Percentiles rank a stretch among this genome's conserved stretches.
These are phyloP conservation scores for Dascyllus trimaculatus DNA, from an alignment of 2,113 vertebrate genomes.

Conservation along the genomic window DNA sequence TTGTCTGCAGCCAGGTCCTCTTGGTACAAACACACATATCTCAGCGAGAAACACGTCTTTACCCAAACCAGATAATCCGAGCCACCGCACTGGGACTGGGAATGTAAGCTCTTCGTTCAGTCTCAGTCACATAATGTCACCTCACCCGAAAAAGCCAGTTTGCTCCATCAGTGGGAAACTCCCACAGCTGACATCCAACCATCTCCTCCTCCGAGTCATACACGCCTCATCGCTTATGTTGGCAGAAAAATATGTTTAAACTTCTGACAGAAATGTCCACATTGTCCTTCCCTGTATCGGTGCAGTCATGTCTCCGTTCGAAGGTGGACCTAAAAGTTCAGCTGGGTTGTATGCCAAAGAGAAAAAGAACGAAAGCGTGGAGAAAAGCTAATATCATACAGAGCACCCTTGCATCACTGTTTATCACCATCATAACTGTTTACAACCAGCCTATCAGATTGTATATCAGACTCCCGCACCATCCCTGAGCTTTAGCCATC, in stretches of 20 bases:
- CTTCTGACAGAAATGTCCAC: background rate
- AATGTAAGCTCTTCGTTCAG: constrained; percentile 60
- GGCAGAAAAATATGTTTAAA: background rate
- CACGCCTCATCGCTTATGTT: background rate
- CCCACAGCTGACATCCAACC: background rate
- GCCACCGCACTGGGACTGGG: constrained; percentile 29
- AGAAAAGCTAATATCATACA: constrained; percentile 4
- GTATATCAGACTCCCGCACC: constrained; percentile 46
- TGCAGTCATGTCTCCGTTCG: background rate
- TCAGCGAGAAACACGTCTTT: constrained; percentile 22
- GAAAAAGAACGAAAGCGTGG: background rate
- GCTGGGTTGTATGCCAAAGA: constrained; percentile 61
- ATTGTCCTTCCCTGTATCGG: background rate
- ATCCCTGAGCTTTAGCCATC: constrained; percentile 84
- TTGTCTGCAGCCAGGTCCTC: too few species aligned
- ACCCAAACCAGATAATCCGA: background rate
- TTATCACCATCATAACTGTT: constrained; percentile 47
- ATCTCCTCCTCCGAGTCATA: background rate
- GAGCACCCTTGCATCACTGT: background rate
- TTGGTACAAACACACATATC: constrained; percentile 15
- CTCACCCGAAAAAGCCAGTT: constrained; percentile 19
- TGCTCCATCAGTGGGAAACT: constrained; percentile 7
- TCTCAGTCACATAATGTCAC: constrained; percentile 27
- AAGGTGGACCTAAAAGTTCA: background rate
- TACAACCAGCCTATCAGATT: constrained; percentile 65